A percentile compares a stretch with the other conserved stretches of the same genome.
Conservation (phyloP, 1,140 invertebrate species). For the Metaphire vulgaris region DNA sequence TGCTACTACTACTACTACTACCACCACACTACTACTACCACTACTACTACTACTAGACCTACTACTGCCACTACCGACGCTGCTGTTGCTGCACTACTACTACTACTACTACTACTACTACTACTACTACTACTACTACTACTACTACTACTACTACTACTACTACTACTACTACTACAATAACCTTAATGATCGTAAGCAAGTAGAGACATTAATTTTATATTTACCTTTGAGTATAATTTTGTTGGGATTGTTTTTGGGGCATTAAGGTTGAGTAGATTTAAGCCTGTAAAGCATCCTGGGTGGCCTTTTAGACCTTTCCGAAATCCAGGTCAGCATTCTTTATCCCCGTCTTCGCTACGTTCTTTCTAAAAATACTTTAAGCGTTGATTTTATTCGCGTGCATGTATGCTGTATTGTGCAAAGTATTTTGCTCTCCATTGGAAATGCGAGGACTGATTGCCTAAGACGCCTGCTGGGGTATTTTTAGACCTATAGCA, state of each 20-base stretch:
- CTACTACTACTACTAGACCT: background rate
- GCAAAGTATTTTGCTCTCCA: too few relatives aligned
- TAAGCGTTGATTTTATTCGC: too few relatives aligned
- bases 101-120: background rate
- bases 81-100: background rate
- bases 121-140: conserved; percentile 1
- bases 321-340: background rate
- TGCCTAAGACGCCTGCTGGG: too few relatives aligned
- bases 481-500: too few relatives aligned
- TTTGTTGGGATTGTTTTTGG: background rate
- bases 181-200: too few relatives aligned
- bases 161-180: too few relatives aligned
- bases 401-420: too few relatives aligned
- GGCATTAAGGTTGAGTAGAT: background rate
- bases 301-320: background rate
- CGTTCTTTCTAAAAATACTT: too few relatives aligned
- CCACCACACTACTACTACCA: background rate
- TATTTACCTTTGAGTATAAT: background rate
- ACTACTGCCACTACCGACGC: background rate
- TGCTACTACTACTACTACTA: too few relatives aligned
- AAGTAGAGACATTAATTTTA: too few relatives aligned
- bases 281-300: background rate
- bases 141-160: conserved; percentile 2
- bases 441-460: too few relatives aligned
- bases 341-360: too few relatives aligned